Conservation (phyloP, 2,113 vertebrate species). For the Nansenia antarctica region DNA sequence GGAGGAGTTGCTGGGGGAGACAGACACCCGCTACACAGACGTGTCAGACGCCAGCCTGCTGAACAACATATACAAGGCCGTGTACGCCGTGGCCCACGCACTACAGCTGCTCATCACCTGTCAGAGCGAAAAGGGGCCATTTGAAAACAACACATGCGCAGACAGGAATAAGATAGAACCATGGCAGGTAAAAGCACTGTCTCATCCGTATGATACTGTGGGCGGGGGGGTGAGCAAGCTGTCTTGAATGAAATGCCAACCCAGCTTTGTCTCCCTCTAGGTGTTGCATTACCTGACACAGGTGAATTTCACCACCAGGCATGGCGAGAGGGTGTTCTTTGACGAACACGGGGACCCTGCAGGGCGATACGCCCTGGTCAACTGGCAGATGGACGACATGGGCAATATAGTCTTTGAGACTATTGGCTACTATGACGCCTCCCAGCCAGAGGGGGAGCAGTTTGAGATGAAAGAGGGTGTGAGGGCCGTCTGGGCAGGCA, state of each 20-base stretch:
- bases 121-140: constrained; percentile 63
- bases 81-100: constrained; percentile 73
- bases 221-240: neutral
- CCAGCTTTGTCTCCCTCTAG: constrained; percentile 39
- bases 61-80: constrained; percentile 78
- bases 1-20: constrained; percentile 64
- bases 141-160: constrained; percentile 70
- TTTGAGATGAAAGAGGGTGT: constrained; percentile 67
- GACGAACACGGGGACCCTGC: constrained; percentile 72
- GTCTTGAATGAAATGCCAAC: too few species aligned
- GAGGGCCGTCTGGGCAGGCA: constrained; percentile 69
- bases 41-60: constrained; percentile 73
- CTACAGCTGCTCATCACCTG: constrained; percentile 67
- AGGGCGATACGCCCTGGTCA: constrained; percentile 73
- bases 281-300: constrained; percentile 72
- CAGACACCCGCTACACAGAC: constrained; percentile 68
- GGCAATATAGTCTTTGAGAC: constrained; percentile 68
- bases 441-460: constrained; percentile 62
- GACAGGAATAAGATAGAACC: constrained; percentile 60
- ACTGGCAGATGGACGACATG: constrained; percentile 71
- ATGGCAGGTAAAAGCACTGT: constrained; percentile 68
- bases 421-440: constrained; percentile 74
- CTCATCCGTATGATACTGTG: too few species aligned
- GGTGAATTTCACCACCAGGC: constrained; percentile 74
- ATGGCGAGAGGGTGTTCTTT: constrained; percentile 72